Evolutionary conservation across 2,113 vertebrate genomes (phyloP), one percentile per base, ranked within the genome.

Genomic region (Lepus europaeus): DNA sequence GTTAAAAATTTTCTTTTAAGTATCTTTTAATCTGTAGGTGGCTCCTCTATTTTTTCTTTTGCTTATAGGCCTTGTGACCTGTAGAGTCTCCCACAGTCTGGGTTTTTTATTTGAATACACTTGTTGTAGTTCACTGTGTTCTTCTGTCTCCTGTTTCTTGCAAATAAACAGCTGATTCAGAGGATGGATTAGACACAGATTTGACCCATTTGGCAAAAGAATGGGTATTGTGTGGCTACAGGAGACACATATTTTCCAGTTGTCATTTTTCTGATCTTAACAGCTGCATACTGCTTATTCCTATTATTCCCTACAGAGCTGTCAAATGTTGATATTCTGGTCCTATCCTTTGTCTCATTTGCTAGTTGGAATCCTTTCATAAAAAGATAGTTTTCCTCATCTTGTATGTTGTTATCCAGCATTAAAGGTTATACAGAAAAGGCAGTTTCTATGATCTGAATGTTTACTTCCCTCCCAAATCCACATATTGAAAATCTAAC

Each of bases 271-370:
- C 61, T 74, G 39, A 87, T 27, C 17, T 78, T 78, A 73, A 27
- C 70, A 88, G 45, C 68, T 80, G 36, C 25, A 23, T 29, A 83
- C 73, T 39, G 12, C 10, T 25, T 45, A 23, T 84, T n/a, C 76
- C 61, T 91, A 19, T 85, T 53, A 84, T 91, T 84, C 73, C 61
- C 20, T 73, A 22, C 12, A 25, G 39, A 19, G 16, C 25, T 81
- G 27, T 61, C 79, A 80, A 80, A 33, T 88, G 59, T 85, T 45
- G 59, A 80, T 69, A 89, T 73, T 92, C 85, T 93, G 82, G 70
- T 72, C 51, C 39, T 56, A 61, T 45, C 25, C 61, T 94, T 85
- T 91, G 20, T 72, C 74, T 85, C 63, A 87, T 74, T 84, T 74
- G 80, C 79, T 79, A 61, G 70, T 79, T 77, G n/a, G 8, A 79